These are phyloP conservation scores for Orthonevra nobilis DNA, from an alignment of 2,888 invertebrate genomes.

Conservation along the genomic window DNA sequence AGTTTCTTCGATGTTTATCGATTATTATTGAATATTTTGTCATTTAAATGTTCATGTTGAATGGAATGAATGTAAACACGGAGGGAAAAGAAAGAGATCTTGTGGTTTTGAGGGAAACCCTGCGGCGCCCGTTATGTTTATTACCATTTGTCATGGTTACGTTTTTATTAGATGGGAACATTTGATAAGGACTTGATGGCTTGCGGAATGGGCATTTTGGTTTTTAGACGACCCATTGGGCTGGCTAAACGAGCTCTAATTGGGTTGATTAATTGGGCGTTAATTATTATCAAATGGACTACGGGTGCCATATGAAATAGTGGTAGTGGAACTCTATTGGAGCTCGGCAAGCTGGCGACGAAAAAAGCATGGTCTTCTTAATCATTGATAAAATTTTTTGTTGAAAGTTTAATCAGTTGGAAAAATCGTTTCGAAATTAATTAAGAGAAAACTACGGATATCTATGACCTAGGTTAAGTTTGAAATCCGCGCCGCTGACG, in stretches of 20 bases:
- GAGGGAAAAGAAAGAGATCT: neutral
- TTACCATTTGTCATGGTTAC: slow-evolving; percentile 14
- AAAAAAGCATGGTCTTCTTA: no score
- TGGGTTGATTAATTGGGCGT: slow-evolving; percentile 9
- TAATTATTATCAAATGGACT: no score
- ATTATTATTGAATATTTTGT: slow-evolving; percentile 33
- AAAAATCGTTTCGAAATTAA: no score
- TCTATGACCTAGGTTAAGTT: no score
- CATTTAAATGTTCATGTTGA: slow-evolving; percentile 32
- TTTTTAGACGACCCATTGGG: neutral
- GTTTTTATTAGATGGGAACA: slow-evolving; percentile 26
- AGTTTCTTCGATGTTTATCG: slow-evolving; percentile 35
- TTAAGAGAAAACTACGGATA: no score
- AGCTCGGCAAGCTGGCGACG: no score
- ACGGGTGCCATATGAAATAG: no score
- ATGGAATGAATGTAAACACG: neutral
- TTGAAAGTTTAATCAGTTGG: no score
- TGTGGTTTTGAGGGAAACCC: neutral
- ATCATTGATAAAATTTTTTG: no score
- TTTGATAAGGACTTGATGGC: slow-evolving; percentile 18
- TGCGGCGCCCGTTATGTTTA: slow-evolving; percentile 21
- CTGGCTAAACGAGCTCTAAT: slow-evolving; percentile 12
- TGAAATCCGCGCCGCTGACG: no score
- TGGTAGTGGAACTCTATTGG: no score
- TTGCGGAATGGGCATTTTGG: neutral